Conservation (phyloP, 2,797 vertebrate species). For the Acanthurus leucopareius region DNA sequence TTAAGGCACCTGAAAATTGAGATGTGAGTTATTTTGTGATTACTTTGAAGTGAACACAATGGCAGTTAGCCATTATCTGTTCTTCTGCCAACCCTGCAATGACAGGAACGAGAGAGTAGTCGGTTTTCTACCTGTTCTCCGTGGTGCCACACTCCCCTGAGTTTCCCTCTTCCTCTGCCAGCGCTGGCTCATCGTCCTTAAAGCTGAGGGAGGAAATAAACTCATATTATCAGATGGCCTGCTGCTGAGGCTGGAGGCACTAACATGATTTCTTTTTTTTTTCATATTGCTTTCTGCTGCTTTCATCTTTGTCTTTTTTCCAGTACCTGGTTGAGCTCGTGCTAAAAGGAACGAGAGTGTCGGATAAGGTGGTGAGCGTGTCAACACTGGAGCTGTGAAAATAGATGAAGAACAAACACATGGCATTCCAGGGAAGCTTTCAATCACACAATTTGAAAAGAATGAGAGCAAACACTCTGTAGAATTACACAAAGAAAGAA, state of each 20-base stretch:
- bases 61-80: conserved; percentile 27
- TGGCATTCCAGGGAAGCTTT: conserved; percentile 35
- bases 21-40: conserved; percentile 35
- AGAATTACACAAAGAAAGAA: conserved; percentile 23
- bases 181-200: conserved; percentile 51
- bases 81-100: conserved; percentile 41
- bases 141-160: conserved; percentile 21
- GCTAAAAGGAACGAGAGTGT: conserved; percentile 70
- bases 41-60: conserved; percentile 51
- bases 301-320: conserved; percentile 18
- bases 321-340: conserved; percentile 75
- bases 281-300: conserved; percentile 10
- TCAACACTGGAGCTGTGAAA: conserved; percentile 64
- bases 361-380: conserved; percentile 61
- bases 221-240: conserved; percentile 53
- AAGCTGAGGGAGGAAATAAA: conserved; percentile 50
- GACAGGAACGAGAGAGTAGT: conserved; percentile 65
- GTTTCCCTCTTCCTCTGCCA: conserved; percentile 49
- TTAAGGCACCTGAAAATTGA: conserved; percentile 37
- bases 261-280: neutral
- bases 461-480: conserved; percentile 44
- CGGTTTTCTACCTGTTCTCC: conserved; percentile 64
- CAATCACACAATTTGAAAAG: conserved; percentile 33
- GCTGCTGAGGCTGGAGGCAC: conserved; percentile 14
- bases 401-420: conserved; percentile 55